Evolutionary conservation across 2,113 vertebrate species (phyloP).

Genomic region (Cynopterus brachyotis): DNA sequence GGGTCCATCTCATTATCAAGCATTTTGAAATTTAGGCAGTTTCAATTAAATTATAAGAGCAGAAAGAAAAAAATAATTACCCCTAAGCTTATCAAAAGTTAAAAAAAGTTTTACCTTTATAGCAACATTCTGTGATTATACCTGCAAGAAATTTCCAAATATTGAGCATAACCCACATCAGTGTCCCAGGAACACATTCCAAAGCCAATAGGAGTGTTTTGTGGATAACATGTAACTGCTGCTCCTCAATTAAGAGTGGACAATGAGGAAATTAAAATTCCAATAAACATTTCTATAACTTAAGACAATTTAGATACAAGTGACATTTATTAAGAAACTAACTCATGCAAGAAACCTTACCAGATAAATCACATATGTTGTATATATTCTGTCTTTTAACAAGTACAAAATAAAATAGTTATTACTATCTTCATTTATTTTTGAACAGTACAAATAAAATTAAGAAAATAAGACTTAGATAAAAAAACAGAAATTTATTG

Average conservation of each 20-base stretch:
- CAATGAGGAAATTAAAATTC: background rate
- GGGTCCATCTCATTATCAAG: background rate
- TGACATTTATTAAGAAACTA: background rate
- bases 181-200: background rate
- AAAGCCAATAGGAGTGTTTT: background rate
- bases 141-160: background rate
- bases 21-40: background rate
- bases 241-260: background rate
- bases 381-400: background rate
- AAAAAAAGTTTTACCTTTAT: background rate
- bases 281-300: background rate
- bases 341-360: background rate
- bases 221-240: background rate
- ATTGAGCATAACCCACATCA: background rate
- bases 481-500: background rate
- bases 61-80: background rate
- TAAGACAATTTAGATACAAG: background rate
- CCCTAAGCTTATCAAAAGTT: background rate
- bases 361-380: background rate
- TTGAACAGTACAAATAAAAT: background rate
- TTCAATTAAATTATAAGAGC: background rate
- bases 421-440: background rate
- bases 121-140: background rate
- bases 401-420: background rate
- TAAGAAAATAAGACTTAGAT: background rate